A percentile compares a stretch with the other conserved stretches of the same genome.
phyloP scores from a whole-genome alignment of 2,888 invertebrate species.

The Leucophenga montana region DNA sequence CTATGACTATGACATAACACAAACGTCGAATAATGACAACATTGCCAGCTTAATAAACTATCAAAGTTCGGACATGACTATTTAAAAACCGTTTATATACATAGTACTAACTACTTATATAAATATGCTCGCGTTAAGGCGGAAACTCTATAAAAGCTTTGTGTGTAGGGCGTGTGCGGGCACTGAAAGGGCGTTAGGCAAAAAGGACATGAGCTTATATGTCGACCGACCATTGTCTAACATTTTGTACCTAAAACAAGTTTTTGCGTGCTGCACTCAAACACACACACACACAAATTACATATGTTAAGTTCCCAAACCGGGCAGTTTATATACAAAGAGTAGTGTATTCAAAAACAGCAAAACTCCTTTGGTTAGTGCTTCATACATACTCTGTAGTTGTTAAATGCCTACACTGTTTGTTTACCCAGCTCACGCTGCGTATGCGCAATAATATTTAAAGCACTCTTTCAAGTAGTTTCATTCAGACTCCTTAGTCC shows the following conservation, averaged over 20 bases:
- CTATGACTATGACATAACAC: too few relatives aligned
- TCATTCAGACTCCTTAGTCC: not conserved
- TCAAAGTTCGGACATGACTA: too few relatives aligned
- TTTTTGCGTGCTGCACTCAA: too few relatives aligned
- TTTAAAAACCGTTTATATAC: too few relatives aligned
- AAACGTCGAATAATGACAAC: too few relatives aligned
- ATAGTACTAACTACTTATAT: too few relatives aligned
- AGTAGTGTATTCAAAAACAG: conserved; percentile 56
- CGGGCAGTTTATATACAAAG: conserved; percentile 14
- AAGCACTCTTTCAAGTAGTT: conserved; percentile 17
- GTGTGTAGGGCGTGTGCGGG: conserved; percentile 42
- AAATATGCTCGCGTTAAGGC: conserved; percentile 54
- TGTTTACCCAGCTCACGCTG: conserved; percentile 61
- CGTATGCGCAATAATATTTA: conserved; percentile 61
- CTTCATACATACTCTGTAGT: too few relatives aligned
- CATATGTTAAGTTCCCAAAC: not conserved
- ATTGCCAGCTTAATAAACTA: too few relatives aligned
- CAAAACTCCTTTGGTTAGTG: conserved; percentile 53
- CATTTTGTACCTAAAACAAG: too few relatives aligned
- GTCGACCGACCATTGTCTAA: conserved; percentile 52
- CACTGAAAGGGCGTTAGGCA: conserved; percentile 34
- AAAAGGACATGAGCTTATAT: conserved; percentile 1
- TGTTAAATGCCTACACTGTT: conserved; percentile 40
- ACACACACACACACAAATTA: conserved; percentile 8
- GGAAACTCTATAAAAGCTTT: conserved; percentile 65